Conservation (phyloP, 2,888 invertebrate genomes). For the Heliconius cydno region DNA sequence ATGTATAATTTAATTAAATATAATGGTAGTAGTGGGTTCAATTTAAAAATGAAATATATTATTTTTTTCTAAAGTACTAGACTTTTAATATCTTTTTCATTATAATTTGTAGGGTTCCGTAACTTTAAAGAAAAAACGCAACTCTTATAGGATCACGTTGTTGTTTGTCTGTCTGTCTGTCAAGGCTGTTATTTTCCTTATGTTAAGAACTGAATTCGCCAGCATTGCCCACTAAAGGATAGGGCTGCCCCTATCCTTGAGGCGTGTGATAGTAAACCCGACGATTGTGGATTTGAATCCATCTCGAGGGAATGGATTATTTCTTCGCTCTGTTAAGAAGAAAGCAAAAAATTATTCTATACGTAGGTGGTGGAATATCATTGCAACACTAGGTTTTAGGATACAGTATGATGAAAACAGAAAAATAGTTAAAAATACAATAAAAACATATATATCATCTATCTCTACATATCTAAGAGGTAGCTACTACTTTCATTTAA, state of each 20-base stretch:
- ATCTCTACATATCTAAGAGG: neutral
- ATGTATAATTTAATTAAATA: neutral
- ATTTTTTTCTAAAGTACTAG: too few relatives aligned
- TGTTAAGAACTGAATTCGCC: too few relatives aligned
- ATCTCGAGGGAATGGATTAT: neutral
- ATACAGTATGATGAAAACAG: neutral
- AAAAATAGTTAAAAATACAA: neutral
- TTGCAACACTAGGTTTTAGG: neutral
- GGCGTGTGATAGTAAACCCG: too few relatives aligned
- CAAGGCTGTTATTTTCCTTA: neutral
- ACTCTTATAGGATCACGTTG: neutral
- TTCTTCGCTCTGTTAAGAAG: too few relatives aligned
- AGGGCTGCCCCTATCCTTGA: too few relatives aligned
- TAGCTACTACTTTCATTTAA: slow-evolving; percentile 27
- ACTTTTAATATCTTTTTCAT: too few relatives aligned
- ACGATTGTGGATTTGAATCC: neutral
- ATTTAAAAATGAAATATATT: too few relatives aligned
- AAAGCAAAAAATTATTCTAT: neutral
- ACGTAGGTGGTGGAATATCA: neutral
- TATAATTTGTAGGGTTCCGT: neutral
- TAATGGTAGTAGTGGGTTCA: too few relatives aligned
- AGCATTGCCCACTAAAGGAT: too few relatives aligned
- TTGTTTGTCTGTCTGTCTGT: neutral
- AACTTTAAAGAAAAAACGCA: neutral
- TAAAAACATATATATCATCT: neutral